Percentiles rank a stretch among this genome's conserved stretches.
These are phyloP conservation scores for Etheostoma spectabile DNA, from an alignment of 2,113 vertebrate species.

Conservation along the genomic window DNA sequence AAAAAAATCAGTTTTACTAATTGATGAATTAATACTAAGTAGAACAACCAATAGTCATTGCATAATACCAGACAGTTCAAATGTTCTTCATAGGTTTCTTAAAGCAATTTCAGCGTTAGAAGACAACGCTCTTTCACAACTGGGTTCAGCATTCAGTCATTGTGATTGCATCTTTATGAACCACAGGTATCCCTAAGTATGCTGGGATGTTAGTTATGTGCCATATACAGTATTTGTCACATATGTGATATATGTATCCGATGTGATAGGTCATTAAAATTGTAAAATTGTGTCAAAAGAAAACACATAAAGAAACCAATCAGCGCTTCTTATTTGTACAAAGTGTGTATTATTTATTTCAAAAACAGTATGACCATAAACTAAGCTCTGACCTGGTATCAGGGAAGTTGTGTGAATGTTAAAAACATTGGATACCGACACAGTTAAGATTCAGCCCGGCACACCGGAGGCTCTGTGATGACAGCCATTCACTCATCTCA, in stretches of 20 bases:
- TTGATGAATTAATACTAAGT: too few relatives aligned
- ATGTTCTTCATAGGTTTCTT: background rate
- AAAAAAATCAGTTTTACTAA: too few relatives aligned
- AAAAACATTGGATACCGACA: background rate
- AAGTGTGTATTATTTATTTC: background rate
- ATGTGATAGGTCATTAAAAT: background rate
- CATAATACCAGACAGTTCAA: background rate
- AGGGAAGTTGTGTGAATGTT: background rate
- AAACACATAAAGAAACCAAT: background rate
- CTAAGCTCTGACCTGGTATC: background rate
- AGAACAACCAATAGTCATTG: background rate
- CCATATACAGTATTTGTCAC: too few relatives aligned
- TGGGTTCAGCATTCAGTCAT: background rate
- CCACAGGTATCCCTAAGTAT: too few relatives aligned
- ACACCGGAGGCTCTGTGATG: background rate
- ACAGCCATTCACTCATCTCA: constrained; percentile 17
- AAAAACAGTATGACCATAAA: background rate
- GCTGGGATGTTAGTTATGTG: background rate
- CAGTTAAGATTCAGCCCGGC: constrained; percentile 1
- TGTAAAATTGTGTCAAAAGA: background rate
- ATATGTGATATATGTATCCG: too few relatives aligned
- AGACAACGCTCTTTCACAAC: background rate
- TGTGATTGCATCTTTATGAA: background rate
- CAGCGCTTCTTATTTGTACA: background rate
- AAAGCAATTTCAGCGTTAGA: background rate